A percentile compares a stretch with the other conserved stretches of the same genome.
Evolutionary conservation across 2,113 vertebrate species (phyloP).

Genomic region (Scolopax mira): DNA sequence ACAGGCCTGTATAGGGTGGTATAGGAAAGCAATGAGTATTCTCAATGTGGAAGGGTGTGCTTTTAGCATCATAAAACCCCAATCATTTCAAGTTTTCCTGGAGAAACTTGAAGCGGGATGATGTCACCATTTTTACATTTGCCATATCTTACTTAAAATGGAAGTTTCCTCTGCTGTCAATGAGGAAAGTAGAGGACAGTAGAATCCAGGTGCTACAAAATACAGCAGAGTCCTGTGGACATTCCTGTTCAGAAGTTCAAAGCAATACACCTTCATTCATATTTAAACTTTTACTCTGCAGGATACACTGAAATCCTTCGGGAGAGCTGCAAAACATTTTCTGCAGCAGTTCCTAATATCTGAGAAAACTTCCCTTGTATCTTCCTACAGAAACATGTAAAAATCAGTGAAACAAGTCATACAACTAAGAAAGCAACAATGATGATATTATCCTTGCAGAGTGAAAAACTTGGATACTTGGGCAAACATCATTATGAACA

Average conservation of each 20-base stretch:
- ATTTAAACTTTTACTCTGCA: background rate
- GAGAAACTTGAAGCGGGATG: background rate
- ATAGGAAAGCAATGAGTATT: background rate
- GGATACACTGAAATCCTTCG: background rate
- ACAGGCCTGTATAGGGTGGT: background rate
- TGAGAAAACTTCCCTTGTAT: background rate
- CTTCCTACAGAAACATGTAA: background rate
- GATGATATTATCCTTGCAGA: background rate
- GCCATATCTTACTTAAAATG: background rate
- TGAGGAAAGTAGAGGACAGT: background rate
- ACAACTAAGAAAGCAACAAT: background rate
- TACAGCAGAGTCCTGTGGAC: background rate
- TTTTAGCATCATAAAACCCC: background rate
- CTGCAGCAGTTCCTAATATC: background rate
- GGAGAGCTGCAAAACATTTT: background rate
- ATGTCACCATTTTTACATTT: background rate
- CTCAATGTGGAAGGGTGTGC: accelerated
- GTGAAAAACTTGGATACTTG: background rate
- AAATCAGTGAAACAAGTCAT: background rate
- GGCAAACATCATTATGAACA: background rate
- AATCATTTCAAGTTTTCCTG: background rate
- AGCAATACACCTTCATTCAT: background rate
- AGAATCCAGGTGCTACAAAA: background rate
- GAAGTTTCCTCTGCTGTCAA: background rate
- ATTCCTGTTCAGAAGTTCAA: background rate